Percentiles rank a stretch among this genome's conserved stretches.
Evolutionary conservation across 2,888 invertebrate genomes (phyloP).

Genomic region (Dasypogon diadema): DNA sequence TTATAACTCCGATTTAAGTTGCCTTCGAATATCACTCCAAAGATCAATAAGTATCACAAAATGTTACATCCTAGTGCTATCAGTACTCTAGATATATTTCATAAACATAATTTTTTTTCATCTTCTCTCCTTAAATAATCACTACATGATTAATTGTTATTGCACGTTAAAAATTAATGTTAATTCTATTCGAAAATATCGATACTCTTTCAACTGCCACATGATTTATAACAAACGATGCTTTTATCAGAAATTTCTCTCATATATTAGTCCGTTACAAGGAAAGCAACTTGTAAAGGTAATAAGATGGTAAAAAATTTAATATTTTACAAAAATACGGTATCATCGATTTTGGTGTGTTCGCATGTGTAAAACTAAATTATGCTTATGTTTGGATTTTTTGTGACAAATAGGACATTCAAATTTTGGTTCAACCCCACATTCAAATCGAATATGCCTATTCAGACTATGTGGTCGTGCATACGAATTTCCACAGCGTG

Average conservation of each 20-base stretch:
- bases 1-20: constrained; percentile 21
- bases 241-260: background rate
- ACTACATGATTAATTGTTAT: constrained; percentile 36
- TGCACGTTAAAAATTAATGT: constrained; percentile 49
- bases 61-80: constrained; percentile 42
- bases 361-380: constrained; percentile 69
- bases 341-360: constrained; percentile 70
- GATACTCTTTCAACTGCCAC: background rate
- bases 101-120: constrained; percentile 7
- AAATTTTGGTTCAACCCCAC: constrained; percentile 74
- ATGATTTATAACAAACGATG: background rate
- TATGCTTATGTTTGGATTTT: constrained; percentile 71
- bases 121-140: background rate
- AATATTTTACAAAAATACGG: constrained; percentile 52
- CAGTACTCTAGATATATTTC: constrained; percentile 25
- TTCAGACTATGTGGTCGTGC: constrained; percentile 72
- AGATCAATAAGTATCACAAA: constrained; percentile 31
- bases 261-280: too few species aligned
- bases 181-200: constrained; percentile 46
- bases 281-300: background rate
- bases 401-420: constrained; percentile 75
- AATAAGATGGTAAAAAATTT: constrained; percentile 59
- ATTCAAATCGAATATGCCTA: constrained; percentile 73
- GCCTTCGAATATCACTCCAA: constrained; percentile 42
- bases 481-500: constrained; percentile 73